Percentiles rank a stretch among this genome's conserved stretches.
Conservation (phyloP, 1,140 invertebrate genomes). For the Drosophila murphyi region DNA sequence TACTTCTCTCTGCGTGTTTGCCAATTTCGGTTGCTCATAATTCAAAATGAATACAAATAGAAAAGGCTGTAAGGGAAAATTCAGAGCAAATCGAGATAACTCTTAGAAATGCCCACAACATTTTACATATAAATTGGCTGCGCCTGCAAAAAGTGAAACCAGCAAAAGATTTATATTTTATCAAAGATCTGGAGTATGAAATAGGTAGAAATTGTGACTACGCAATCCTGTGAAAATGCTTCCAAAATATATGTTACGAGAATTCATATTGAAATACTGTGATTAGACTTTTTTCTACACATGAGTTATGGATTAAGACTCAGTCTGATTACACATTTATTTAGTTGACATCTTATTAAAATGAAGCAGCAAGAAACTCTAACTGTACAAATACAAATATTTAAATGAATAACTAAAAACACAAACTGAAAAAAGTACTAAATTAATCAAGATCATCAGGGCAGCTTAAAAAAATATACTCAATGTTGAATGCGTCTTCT, state of each 20-base stretch:
- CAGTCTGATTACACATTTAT: neutral
- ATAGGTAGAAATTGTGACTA: constrained; percentile 22
- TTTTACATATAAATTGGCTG: constrained; percentile 70
- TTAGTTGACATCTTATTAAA: neutral
- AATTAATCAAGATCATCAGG: no score
- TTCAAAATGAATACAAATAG: constrained; percentile 74
- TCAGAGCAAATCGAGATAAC: constrained; percentile 40
- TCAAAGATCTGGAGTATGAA: constrained; percentile 9
- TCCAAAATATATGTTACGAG: constrained; percentile 2
- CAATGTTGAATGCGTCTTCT: neutral
- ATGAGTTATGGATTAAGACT: neutral
- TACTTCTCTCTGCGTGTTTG: constrained; percentile 43
- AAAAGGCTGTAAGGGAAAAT: constrained; percentile 37
- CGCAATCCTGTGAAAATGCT: neutral
- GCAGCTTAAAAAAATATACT: no score
- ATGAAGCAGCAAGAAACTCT: neutral
- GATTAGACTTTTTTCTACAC: constrained; percentile 19
- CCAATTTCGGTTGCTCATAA: constrained; percentile 51
- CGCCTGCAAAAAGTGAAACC: constrained; percentile 56
- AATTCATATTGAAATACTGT: constrained; percentile 19
- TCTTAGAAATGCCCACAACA: constrained; percentile 37
- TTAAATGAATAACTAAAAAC: neutral
- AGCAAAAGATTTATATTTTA: constrained; percentile 63
- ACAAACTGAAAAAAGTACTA: no score
- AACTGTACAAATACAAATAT: neutral